phyloP scores from a whole-genome alignment of 2,888 invertebrate genomes.

The Orchesella flavescens region DNA sequence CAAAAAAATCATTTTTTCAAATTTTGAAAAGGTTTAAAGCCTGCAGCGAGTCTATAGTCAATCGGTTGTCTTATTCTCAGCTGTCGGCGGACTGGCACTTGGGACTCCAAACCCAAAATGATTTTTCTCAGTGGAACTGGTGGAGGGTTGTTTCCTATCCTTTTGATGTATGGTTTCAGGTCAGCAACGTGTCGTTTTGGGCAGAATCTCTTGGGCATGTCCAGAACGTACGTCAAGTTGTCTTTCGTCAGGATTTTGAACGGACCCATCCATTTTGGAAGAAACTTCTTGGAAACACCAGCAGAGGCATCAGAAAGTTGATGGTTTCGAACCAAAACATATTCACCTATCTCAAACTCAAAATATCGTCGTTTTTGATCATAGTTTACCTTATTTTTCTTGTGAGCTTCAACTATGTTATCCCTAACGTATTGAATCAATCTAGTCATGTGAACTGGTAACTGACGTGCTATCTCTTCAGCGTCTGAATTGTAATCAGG shows the following conservation, averaged over 20 bases:
- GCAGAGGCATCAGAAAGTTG: constrained; percentile 20
- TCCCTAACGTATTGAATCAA: constrained; percentile 18
- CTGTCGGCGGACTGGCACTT: background rate
- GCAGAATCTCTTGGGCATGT: background rate
- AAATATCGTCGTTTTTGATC: constrained; percentile 29
- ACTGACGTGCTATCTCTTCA: background rate
- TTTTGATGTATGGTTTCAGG: constrained; percentile 21
- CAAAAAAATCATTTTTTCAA: background rate
- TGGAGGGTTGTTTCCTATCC: background rate
- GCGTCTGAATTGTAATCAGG: constrained; percentile 11
- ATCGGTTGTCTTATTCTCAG: background rate
- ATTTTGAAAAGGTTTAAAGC: background rate
- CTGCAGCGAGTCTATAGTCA: background rate
- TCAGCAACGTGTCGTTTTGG: constrained; percentile 24
- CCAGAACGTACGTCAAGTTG: background rate
- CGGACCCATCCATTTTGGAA: constrained; percentile 36
- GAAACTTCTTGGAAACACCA: constrained; percentile 14
- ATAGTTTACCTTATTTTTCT: constrained; percentile 25
- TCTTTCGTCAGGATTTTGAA: constrained; percentile 18
- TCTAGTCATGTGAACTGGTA: background rate
- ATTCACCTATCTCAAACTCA: constrained; percentile 28
- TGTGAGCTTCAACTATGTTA: constrained; percentile 27
- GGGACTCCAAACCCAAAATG: background rate
- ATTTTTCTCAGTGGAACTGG: constrained; percentile 15
- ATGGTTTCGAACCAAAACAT: constrained; percentile 37